Evolutionary conservation across 2,888 invertebrate genomes (phyloP).

Genomic region (Villa cingulata): DNA sequence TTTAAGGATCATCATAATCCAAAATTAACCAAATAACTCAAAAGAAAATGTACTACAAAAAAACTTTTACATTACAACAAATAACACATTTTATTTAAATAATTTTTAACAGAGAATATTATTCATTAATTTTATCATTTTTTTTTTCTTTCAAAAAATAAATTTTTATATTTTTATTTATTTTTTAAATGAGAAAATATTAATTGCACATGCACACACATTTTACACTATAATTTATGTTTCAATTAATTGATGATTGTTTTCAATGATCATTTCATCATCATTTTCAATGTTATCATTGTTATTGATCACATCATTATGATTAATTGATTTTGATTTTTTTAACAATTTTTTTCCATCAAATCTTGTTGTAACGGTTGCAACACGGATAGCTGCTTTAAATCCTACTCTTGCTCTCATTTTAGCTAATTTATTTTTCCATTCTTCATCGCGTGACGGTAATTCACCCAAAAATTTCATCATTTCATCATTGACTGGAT

Average conservation of each 20-base stretch:
- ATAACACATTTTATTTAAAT: too few relatives aligned
- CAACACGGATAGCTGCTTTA: conserved; percentile 52
- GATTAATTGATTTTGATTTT: not conserved
- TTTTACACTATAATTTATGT: too few relatives aligned
- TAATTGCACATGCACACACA: too few relatives aligned
- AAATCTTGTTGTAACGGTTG: conserved; percentile 19
- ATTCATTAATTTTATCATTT: too few relatives aligned
- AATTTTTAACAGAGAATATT: too few relatives aligned
- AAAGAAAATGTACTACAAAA: too few relatives aligned
- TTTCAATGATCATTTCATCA: not conserved
- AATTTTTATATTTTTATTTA: too few relatives aligned
- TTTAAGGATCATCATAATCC: too few relatives aligned
- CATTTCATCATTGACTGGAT: conserved; percentile 52
- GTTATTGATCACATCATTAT: not conserved
- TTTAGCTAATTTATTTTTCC: conserved; percentile 55
- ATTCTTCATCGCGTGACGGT: conserved; percentile 56
- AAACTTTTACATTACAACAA: too few relatives aligned
- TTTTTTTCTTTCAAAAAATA: too few relatives aligned
- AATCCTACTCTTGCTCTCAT: conserved; percentile 50
- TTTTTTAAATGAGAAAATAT: too few relatives aligned
- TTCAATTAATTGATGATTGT: not conserved
- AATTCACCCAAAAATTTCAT: conserved; percentile 47
- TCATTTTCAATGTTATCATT: not conserved
- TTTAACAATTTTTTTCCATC: conserved; percentile 4
- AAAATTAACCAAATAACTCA: too few relatives aligned